Evolutionary conservation across 2,113 vertebrate species (phyloP), one percentile per base, ranked within the genome.

Genomic region (Beaufortia kweichowensis): DNA sequence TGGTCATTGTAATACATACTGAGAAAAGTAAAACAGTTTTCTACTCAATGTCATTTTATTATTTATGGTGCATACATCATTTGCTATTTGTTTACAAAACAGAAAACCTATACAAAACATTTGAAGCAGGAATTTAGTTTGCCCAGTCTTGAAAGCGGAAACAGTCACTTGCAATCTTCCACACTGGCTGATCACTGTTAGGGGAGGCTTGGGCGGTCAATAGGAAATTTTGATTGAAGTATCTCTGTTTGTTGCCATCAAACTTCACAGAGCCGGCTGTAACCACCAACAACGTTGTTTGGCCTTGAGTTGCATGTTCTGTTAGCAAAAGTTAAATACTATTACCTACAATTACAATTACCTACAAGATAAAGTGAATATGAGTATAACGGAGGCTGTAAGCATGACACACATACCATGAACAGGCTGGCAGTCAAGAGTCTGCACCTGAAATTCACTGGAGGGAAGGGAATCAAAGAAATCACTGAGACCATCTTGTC

Each of bases 111-210:
- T 28, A 23, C 19, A 3, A 28, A 3, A 17, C 8, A 5, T 23
- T 8, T 21, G 2, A 33, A 2, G 24, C n/a, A 8, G 9, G 5
- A 59, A 74, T 89, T 93, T 83, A 97, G 86, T 87, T 95, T 55
- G 93, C 92, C 94, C 94, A 97, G 86, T 99, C 95, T 79, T 99
- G 97, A 81, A 99, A 98, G 61, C 96, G 93, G 89, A 99, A 98
- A 88, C 96, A 98, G 85, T 99, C 96, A 64, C 96, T 98, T 3
- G 95, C 96, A 3, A 99, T 98, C 89, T 97, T 99, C 96, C 97
- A 99, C 60, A 98, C 96, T 0, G 91, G 92, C 83, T 91, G 91
- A 0, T 95, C 94, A 62, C 92, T 98, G 87, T 90, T 94, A 0
- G 95, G 89, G 0, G 95, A 93, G 7, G 94, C 93, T 76, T 99